Percentiles rank a stretch among this genome's conserved stretches.
Conservation (phyloP, 1,140 invertebrate genomes). For the Apis mellifera region Amel_HAv3.1 CM009932.2:9534001-9534500, state of each 20-base stretch:
- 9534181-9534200: slow-evolving; percentile 19
- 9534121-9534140: not conserved
- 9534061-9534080: not conserved
- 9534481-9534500: not conserved
- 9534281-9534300: not conserved
- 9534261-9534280: not conserved
- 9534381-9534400: not conserved
- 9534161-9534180: slow-evolving; percentile 16
- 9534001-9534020: not conserved
- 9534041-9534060: not conserved
- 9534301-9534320: not conserved
- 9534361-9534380: no score
- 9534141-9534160: slow-evolving; percentile 46
- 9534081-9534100: not conserved
- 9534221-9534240: slow-evolving; percentile 8
- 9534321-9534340: not conserved
- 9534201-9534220: slow-evolving; percentile 49
- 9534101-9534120: not conserved
- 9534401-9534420: not conserved
- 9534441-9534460: not conserved
- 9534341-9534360: not conserved
- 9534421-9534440: not conserved
- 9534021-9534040: not conserved
- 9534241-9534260: slow-evolving; percentile 15
- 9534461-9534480: not conserved